phyloP scores from a whole-genome alignment of 1,140 invertebrate species.

The Drosophila ohnishii region DNA sequence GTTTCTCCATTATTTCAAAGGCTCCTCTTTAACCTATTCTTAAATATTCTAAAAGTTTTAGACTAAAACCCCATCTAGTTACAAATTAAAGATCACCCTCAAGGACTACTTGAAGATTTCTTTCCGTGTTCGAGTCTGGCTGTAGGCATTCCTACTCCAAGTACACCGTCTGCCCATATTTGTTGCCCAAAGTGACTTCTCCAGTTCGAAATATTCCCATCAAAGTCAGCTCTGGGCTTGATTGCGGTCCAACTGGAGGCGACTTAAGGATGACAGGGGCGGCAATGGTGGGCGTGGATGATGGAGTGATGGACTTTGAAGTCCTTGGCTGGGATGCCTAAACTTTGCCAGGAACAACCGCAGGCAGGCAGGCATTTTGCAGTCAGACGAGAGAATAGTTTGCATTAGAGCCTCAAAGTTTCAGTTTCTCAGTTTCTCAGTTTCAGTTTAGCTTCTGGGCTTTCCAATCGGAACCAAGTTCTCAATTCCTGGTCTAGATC shows the following conservation, averaged over 20 bases:
- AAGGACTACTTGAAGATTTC: neutral
- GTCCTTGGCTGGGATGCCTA: slow-evolving; percentile 20
- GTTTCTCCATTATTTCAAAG: no score
- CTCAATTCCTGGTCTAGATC: neutral
- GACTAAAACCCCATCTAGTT: neutral
- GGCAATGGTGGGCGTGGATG: neutral
- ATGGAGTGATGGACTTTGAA: slow-evolving; percentile 1
- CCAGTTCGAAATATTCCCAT: slow-evolving; percentile 42
- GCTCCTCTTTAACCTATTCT: neutral
- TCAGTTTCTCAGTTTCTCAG: neutral
- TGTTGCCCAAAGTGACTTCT: slow-evolving; percentile 26
- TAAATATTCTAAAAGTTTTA: neutral
- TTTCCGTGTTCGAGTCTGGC: neutral
- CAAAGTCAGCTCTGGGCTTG: slow-evolving; percentile 38
- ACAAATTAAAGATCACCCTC: neutral
- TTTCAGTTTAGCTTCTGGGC: slow-evolving; percentile 10
- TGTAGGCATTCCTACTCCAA: neutral
- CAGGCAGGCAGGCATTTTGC: slow-evolving; percentile 13
- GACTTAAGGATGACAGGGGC: slow-evolving; percentile 1
- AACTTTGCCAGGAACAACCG: slow-evolving; percentile 11
- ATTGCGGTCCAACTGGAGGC: slow-evolving; percentile 27
- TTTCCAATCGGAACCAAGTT: slow-evolving; percentile 9
- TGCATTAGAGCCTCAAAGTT: neutral
- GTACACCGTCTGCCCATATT: no score
- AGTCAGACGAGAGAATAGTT: slow-evolving; percentile 1